These are phyloP conservation scores for Crax fasciolata DNA, from an alignment of 2,797 vertebrate species.

Conservation along the genomic window DNA sequence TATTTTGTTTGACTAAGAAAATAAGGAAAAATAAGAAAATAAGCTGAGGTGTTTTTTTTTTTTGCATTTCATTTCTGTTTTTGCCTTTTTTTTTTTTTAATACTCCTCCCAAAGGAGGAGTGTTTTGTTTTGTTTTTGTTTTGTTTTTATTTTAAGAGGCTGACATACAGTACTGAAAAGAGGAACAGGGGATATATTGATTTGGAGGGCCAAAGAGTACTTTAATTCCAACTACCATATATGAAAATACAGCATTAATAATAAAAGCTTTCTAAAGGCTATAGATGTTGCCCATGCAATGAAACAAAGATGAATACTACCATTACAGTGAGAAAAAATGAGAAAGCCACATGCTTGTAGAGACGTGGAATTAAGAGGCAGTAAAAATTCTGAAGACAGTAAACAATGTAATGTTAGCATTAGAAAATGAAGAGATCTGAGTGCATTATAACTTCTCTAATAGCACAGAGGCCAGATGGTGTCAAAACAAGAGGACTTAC, in stretches of 20 bases:
- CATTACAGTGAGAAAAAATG: neutral
- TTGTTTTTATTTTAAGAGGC: neutral
- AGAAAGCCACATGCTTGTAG: neutral
- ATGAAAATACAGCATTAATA: neutral
- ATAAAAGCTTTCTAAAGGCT: neutral
- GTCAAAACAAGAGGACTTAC: neutral
- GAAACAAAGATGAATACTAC: neutral
- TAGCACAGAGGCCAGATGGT: neutral
- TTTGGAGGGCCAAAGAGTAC: neutral
- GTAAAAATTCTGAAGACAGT: neutral
- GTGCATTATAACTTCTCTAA: neutral
- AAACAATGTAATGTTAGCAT: neutral
- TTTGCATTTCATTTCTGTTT: neutral
- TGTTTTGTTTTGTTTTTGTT: neutral
- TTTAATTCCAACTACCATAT: neutral
- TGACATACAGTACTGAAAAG: neutral
- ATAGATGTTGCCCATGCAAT: neutral
- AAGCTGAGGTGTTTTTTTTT: neutral
- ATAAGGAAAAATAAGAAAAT: neutral
- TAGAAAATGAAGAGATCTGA: neutral
- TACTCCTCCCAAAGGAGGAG: fast-evolving
- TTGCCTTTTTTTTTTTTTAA: neutral
- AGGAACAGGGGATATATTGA: neutral
- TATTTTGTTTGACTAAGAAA: neutral
- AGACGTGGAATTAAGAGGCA: neutral